Evolutionary conservation across 2,888 invertebrate genomes (phyloP), one percentile per base, ranked within the genome.

Genomic region (Paralinhomoeus sp.): DNA sequence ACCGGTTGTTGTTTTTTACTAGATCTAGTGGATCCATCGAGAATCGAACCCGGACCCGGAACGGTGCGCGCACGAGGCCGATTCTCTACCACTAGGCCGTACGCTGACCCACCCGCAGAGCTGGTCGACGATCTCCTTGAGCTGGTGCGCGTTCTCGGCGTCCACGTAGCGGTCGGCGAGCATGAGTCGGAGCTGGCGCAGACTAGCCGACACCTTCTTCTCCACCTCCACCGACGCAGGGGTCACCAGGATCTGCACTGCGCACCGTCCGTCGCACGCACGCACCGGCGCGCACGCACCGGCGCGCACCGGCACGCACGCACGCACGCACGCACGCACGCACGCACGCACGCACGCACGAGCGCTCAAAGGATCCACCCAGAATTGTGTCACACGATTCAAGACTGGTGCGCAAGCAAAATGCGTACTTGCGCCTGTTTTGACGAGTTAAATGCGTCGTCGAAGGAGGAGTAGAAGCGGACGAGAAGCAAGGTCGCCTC

Each of bases 151-250:
- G 21, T 43, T 62, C 43, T 38, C 63, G 49, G 17, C 61, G 55
- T 12, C 62, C 62, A 58, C 62, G 59, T 46, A 57, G 15, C 31
- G 7, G 22, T 60, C 45, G 12, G 45, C 43, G 33, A 45, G n/a
- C 42, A 42, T 41, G 13, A 59, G 56, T 23, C 61, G 49, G 3
- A 64, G 60, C 44, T 61, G 60, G 18, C 61, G 47, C 48, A 64
- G 62, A 1, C 22, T 36, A 9, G 2, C 20, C 2, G 23, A 23
- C 3, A 42, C 21, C 22, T 13, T 5, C 17, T 35, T 9, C 15
- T 35, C 7, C 23, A 62, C 62, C 17, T 60, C 54, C 13, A 58
- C 53, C 1, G 64, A 64, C 47, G 62, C 61, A 43, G 61, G 58
- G 2, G 64, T 64, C 44, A 63, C 51, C 40, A 64, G 48, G 27